These are phyloP conservation scores for Rutpela maculata DNA, from an alignment of 2,888 invertebrate genomes.

Conservation along the genomic window DNA sequence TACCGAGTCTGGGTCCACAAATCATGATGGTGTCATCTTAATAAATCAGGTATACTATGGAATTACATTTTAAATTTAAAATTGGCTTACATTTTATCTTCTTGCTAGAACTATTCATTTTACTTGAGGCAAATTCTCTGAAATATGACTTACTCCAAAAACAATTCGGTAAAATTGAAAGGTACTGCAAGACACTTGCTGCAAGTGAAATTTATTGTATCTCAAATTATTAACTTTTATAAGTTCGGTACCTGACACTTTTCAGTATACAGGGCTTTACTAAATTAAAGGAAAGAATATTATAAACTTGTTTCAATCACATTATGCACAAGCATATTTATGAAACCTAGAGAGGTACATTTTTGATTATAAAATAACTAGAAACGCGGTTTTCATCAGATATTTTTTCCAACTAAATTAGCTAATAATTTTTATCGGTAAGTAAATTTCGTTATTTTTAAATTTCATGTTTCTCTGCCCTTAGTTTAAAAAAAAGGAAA, in stretches of 20 bases:
- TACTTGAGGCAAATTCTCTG: neutral
- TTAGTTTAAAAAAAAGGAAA: too few relatives aligned
- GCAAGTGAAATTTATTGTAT: neutral
- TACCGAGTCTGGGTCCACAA: neutral
- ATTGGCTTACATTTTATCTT: neutral
- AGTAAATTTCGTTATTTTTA: too few relatives aligned
- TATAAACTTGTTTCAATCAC: too few relatives aligned
- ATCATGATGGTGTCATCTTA: constrained; percentile 15
- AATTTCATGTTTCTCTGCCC: too few relatives aligned
- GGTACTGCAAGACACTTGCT: neutral
- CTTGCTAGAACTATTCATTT: neutral
- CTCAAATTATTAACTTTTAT: neutral
- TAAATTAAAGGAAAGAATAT: too few relatives aligned
- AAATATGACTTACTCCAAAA: neutral
- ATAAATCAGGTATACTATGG: constrained; percentile 19
- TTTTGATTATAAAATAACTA: too few relatives aligned
- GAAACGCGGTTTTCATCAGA: too few relatives aligned
- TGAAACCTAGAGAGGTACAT: too few relatives aligned
- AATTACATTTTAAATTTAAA: neutral
- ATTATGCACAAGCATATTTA: too few relatives aligned
- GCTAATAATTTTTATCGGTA: too few relatives aligned
- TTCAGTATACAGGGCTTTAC: too few relatives aligned
- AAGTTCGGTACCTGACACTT: neutral
- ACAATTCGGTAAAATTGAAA: neutral
- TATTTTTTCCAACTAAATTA: too few relatives aligned